Evolutionary conservation across 2,888 invertebrate genomes (phyloP).

Genomic region (Meghimatium bilineatum): DNA sequence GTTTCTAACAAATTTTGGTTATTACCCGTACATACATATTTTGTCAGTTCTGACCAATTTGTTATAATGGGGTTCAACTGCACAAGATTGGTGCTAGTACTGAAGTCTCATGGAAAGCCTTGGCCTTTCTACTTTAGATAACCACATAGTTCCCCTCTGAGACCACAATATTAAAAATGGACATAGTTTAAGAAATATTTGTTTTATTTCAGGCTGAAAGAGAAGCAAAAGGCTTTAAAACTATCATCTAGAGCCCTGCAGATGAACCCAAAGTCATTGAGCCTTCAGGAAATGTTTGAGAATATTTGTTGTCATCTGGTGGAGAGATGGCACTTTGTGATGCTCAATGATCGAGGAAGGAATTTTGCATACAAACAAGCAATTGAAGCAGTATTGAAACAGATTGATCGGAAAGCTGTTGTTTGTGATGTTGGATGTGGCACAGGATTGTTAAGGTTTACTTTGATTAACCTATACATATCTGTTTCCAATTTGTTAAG

Average conservation of each 20-base stretch:
- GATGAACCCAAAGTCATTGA: slow-evolving; percentile 4
- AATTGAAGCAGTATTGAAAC: slow-evolving; percentile 80
- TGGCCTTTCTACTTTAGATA: too few relatives aligned
- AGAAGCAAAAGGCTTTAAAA: slow-evolving; percentile 1
- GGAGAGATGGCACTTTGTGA: slow-evolving; percentile 89
- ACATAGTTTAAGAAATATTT: background rate
- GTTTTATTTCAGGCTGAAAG: background rate
- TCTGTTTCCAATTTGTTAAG: too few relatives aligned
- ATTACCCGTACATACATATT: too few relatives aligned
- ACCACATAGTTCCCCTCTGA: too few relatives aligned
- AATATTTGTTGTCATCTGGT: slow-evolving; percentile 84
- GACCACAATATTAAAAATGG: too few relatives aligned
- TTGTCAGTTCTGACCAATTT: too few relatives aligned
- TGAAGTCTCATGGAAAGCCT: too few relatives aligned
- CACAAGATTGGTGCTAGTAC: too few relatives aligned
- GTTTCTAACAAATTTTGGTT: too few relatives aligned
- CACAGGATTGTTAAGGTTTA: slow-evolving; percentile 83
- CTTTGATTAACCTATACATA: too few relatives aligned
- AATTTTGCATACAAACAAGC: slow-evolving; percentile 84
- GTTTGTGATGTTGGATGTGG: slow-evolving; percentile 88
- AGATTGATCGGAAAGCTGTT: slow-evolving; percentile 77
- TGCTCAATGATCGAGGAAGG: slow-evolving; percentile 86
- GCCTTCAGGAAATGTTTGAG: slow-evolving; percentile 82
- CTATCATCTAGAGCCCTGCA: slow-evolving; percentile 30
- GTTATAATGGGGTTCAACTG: too few relatives aligned